These are phyloP conservation scores for Phalacrocorax brasilianus DNA, from an alignment of 2,113 vertebrate species.

Conservation along the genomic window DNA sequence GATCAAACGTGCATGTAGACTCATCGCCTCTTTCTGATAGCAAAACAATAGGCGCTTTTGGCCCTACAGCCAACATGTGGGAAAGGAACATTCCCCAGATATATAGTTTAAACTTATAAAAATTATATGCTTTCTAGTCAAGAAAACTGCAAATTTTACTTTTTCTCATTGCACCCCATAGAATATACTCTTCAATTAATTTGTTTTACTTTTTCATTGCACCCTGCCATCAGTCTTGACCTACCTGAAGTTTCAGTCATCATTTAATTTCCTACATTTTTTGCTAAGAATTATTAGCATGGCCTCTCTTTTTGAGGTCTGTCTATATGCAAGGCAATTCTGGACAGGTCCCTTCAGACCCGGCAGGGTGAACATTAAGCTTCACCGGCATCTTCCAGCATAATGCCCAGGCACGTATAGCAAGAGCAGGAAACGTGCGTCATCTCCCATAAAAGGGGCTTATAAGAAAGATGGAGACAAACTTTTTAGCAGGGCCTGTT, in stretches of 20 bases:
- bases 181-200: background rate
- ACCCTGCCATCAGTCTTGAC: background rate
- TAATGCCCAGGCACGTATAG: background rate
- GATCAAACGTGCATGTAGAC: rapidly evolving
- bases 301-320: background rate
- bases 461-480: background rate
- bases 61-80: background rate
- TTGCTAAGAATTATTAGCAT: background rate
- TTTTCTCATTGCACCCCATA: background rate
- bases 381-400: background rate
- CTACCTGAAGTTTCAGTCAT: background rate
- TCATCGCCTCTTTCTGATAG: background rate
- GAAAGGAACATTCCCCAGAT: background rate
- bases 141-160: background rate
- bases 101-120: background rate
- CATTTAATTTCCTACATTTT: background rate
- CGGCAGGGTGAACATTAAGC: background rate
- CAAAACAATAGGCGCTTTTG: background rate
- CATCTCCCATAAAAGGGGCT: background rate
- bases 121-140: background rate
- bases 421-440: background rate
- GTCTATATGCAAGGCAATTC: background rate
- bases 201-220: background rate
- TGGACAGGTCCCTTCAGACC: background rate
- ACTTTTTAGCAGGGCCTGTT: background rate